These are phyloP conservation scores for Anagrus nilaparvatae DNA, from an alignment of 1,140 invertebrate genomes.

Conservation along the genomic window DNA sequence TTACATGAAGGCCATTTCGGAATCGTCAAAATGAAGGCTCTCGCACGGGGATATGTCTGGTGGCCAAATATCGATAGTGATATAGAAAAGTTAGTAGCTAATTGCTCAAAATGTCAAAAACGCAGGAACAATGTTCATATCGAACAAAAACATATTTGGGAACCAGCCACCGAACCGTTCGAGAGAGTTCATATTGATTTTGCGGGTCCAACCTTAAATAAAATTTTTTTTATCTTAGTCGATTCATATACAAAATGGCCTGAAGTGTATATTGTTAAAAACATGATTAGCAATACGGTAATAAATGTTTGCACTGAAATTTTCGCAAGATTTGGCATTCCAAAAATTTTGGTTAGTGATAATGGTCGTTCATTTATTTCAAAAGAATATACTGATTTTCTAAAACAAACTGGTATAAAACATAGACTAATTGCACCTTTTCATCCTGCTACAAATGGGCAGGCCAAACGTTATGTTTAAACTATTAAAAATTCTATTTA, in stretches of 20 bases:
- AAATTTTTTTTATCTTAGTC: constrained; percentile 12
- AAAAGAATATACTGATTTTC: neutral
- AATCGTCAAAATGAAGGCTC: constrained; percentile 39
- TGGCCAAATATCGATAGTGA: constrained; percentile 40
- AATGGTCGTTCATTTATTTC: no score
- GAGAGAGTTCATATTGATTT: constrained; percentile 9
- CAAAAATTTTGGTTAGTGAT: constrained; percentile 4
- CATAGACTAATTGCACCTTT: neutral
- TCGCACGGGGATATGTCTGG: constrained; percentile 37
- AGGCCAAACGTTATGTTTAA: neutral
- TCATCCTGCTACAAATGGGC: no score
- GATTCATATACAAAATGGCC: constrained; percentile 12
- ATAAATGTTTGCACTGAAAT: no score
- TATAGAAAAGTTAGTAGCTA: constrained; percentile 23
- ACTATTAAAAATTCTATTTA: constrained; percentile 17
- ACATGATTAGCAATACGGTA: no score
- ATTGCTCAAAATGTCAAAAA: neutral
- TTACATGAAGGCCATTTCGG: constrained; percentile 40
- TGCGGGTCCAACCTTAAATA: neutral
- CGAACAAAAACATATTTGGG: neutral
- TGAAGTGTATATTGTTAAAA: no score
- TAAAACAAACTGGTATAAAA: constrained; percentile 1
- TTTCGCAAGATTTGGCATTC: constrained; percentile 12
- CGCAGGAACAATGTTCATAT: neutral
- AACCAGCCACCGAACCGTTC: no score